These are phyloP conservation scores for Notiomystis cincta DNA, from an alignment of 2,113 vertebrate genomes.

Conservation along the genomic window DNA sequence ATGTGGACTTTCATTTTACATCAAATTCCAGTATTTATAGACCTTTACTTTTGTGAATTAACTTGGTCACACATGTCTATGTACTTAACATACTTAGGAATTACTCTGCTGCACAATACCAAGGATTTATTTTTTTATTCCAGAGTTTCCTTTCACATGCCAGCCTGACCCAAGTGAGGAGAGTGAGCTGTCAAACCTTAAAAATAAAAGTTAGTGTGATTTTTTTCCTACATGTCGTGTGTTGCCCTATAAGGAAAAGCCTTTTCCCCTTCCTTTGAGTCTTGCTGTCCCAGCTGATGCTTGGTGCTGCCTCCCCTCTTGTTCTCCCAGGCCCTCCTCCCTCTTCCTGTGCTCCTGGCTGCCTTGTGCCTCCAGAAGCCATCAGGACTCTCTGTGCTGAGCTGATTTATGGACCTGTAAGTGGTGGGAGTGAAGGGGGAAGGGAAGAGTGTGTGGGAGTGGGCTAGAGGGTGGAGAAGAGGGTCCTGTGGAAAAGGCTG, in stretches of 20 bases:
- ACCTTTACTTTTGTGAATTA: background rate
- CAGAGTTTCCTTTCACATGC: background rate
- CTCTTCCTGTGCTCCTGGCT: fast-evolving
- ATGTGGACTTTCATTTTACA: background rate
- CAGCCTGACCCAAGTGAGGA: background rate
- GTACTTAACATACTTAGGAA: background rate
- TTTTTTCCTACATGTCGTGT: fast-evolving
- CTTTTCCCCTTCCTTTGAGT: background rate
- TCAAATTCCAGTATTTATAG: background rate
- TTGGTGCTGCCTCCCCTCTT: background rate
- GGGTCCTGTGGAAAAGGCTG: background rate
- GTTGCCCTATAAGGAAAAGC: fast-evolving
- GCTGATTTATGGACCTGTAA: background rate
- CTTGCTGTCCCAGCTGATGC: background rate
- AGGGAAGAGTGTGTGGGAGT: background rate
- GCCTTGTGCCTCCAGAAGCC: background rate
- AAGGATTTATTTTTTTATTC: background rate
- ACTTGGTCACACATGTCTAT: background rate
- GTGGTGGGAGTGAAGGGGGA: background rate
- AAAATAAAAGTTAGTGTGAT: background rate
- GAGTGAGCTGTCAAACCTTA: background rate
- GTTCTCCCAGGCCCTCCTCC: background rate
- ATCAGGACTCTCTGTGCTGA: background rate
- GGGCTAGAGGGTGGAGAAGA: background rate
- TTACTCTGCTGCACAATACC: background rate